Evolutionary conservation across 2,888 invertebrate species (phyloP), one percentile per base, ranked within the genome.

Genomic region (Zhengitettix transpicula): DNA sequence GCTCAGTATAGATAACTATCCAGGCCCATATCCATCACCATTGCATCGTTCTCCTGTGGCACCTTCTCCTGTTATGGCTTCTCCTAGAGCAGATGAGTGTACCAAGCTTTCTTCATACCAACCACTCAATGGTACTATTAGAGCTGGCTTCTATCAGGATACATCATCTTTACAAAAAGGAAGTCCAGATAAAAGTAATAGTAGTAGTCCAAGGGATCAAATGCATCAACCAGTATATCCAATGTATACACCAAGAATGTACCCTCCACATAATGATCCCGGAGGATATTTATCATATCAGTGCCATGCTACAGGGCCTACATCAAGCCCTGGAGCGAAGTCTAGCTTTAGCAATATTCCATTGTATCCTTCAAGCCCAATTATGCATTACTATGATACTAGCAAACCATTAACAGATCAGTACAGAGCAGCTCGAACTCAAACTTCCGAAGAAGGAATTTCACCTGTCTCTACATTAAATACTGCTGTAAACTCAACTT

Each of bases 91-190:
- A 0, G 87, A 87, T 64, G 82, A 83, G 59, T 69, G 68, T 59
- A 80, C 81, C 63, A 81, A 82, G 67, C 81, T 81, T 65, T 79
- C 82, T n/a, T 75, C 80, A 1, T 83, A 86, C 69, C 83, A 86
- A 0, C 79, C 83, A 14, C 78, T 87, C n/a, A 89, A 89, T 68
- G 89, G 89, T 1, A 85, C 89, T 8, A 85, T 91, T 9, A 79
- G 90, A 65, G 90, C 89, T 44, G 91, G 91, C 7, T 92, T 92
- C 71, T 91, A 92, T 72, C 91, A 92, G 71, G 91, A 91, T 66
- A 87, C 86, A 40, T 65, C 66, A 41, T 60, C 55, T 40, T 67
- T 67, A 11, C 67, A 68, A 59, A 66, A 67, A 60, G 65, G 65
- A 58, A 68, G 68, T 61, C 68, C 69, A 10, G 68, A 69, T 15